Conservation (phyloP, 2,113 vertebrate genomes). For the Anarhynchus alexandrinus region DNA sequence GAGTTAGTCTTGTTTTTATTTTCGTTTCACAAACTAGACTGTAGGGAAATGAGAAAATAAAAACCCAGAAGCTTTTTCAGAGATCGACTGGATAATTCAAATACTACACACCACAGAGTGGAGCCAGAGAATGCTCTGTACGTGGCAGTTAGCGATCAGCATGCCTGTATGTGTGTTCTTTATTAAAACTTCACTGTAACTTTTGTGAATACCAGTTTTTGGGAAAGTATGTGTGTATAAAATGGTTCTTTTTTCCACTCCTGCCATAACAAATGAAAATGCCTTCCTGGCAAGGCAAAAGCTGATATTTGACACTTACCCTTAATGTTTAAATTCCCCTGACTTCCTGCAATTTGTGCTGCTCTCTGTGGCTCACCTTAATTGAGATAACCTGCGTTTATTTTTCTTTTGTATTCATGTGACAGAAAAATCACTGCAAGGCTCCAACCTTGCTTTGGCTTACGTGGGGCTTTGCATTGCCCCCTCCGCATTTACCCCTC, state of each 20-base stretch:
- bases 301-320: not conserved
- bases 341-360: rapidly evolving
- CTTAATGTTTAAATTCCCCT: not conserved
- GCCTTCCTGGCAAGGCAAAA: not conserved
- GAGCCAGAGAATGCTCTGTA: not conserved
- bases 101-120: not conserved
- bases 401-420: not conserved
- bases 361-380: not conserved
- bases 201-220: not conserved
- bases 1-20: not conserved
- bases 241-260: not conserved
- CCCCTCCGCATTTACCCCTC: not conserved
- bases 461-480: not conserved
- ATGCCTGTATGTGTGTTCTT: not conserved
- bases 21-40: not conserved
- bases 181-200: not conserved
- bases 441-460: not conserved
- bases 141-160: rapidly evolving
- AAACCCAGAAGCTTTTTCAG: not conserved
- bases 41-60: not conserved
- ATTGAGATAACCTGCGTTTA: rapidly evolving
- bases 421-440: not conserved
- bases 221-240: not conserved
- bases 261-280: not conserved
- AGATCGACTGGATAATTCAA: rapidly evolving